A percentile compares a stretch with the other conserved stretches of the same genome.
These are phyloP conservation scores for Trachelus troglodyta DNA, from an alignment of 2,888 invertebrate species.

Conservation along the genomic window DNA sequence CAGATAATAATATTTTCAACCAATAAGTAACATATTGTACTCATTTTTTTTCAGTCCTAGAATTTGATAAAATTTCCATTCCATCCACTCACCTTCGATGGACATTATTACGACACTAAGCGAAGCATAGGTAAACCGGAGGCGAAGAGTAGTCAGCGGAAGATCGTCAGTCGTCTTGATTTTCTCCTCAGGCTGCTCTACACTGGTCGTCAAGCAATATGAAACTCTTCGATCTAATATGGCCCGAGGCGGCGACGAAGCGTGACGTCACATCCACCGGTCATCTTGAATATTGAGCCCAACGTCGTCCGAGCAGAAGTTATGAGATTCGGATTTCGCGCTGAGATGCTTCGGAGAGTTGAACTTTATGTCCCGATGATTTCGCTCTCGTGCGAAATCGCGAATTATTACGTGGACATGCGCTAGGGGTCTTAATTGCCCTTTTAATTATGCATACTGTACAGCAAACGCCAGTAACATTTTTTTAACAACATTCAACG, in stretches of 20 bases:
- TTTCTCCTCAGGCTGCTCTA: slow-evolving; percentile 11
- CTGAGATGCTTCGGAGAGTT: slow-evolving; percentile 5
- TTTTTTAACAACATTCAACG: background rate
- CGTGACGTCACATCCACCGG: slow-evolving; percentile 63
- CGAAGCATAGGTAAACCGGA: slow-evolving; percentile 52
- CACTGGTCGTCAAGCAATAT: slow-evolving; percentile 55
- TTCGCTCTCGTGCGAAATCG: slow-evolving; percentile 38
- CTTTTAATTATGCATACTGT: background rate
- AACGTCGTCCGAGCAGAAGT: slow-evolving; percentile 61
- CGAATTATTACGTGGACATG: background rate
- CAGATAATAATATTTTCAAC: background rate
- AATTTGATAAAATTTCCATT: background rate
- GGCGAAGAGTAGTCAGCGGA: slow-evolving; percentile 13
- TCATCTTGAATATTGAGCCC: slow-evolving; percentile 66
- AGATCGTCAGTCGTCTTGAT: background rate
- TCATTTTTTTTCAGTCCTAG: background rate
- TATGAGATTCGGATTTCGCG: slow-evolving; percentile 63
- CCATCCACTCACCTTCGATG: slow-evolving; percentile 29
- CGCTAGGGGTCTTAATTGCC: background rate
- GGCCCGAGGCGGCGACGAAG: slow-evolving; percentile 64
- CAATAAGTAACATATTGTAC: background rate
- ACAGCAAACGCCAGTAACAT: background rate
- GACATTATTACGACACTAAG: slow-evolving; percentile 57
- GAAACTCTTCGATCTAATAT: slow-evolving; percentile 64
- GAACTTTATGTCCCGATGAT: slow-evolving; percentile 42